Conservation (phyloP, 2,888 invertebrate species). For the Neuroscelio doddi region DNA sequence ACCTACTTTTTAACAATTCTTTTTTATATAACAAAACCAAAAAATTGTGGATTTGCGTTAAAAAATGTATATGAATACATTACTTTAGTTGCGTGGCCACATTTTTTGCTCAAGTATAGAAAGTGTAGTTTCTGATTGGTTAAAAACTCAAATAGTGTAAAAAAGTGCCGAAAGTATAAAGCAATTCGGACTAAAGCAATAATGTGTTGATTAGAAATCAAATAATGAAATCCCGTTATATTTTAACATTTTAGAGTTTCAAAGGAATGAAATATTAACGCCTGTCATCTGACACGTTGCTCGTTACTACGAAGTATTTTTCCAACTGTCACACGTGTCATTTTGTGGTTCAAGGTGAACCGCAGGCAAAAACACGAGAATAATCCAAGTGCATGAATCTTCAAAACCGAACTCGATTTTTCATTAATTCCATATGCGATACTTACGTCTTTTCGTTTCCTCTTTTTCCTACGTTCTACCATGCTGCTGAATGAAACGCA, state of each 20-base stretch:
- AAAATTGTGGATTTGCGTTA: too few relatives aligned
- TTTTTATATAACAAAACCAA: too few relatives aligned
- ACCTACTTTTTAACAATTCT: too few relatives aligned
- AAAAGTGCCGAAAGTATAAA: too few relatives aligned
- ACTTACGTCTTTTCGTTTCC: conserved; percentile 78
- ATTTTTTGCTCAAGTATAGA: too few relatives aligned
- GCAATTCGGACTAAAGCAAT: too few relatives aligned
- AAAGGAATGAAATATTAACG: conserved; percentile 1
- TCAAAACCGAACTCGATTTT: background rate
- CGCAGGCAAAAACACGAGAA: background rate
- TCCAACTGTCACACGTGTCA: conserved; percentile 13
- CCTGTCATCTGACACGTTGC: conserved; percentile 28
- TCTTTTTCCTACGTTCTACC: conserved; percentile 79
- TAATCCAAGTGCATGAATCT: background rate
- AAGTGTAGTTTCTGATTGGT: too few relatives aligned
- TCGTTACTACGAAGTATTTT: conserved; percentile 10
- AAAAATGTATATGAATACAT: too few relatives aligned
- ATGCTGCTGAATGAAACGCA: conserved; percentile 67
- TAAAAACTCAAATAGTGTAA: too few relatives aligned
- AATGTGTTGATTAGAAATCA: too few relatives aligned
- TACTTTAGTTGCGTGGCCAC: too few relatives aligned
- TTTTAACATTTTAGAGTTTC: conserved; percentile 13
- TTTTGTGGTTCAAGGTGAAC: conserved; percentile 12
- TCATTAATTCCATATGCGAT: conserved; percentile 47
- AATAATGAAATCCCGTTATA: conserved; percentile 14